These are phyloP conservation scores for Corvus cornix DNA, from an alignment of 2,113 vertebrate species.

Conservation along the genomic window DNA sequence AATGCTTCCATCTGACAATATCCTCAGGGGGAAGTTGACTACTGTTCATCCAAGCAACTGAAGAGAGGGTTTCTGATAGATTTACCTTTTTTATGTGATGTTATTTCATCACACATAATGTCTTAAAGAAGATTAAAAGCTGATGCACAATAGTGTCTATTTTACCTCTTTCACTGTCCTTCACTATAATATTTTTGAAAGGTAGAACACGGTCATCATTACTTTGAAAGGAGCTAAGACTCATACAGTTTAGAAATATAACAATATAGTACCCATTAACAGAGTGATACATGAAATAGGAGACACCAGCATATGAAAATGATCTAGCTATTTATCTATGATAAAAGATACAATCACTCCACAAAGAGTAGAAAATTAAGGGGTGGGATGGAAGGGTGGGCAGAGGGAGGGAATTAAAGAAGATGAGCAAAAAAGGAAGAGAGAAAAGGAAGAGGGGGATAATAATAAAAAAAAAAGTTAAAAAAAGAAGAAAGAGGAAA, in stretches of 20 bases:
- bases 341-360: background rate
- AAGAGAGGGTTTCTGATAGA: constrained; percentile 14
- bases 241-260: background rate
- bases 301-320: background rate
- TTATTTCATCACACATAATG: background rate
- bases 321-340: background rate
- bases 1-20: constrained; percentile 32
- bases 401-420: rapidly evolving
- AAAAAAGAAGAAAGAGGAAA: no score
- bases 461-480: background rate
- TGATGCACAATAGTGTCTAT: background rate
- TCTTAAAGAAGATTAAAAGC: background rate
- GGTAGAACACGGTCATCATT: background rate
- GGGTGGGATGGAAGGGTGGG: background rate
- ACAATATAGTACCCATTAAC: background rate
- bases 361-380: background rate
- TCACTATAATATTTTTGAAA: background rate
- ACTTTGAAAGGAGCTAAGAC: background rate
- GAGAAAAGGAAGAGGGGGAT: rapidly evolving
- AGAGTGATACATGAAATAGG: background rate
- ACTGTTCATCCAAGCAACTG: constrained; percentile 23
- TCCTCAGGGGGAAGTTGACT: constrained; percentile 13
- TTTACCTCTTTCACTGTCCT: background rate
- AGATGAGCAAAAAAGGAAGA: background rate
- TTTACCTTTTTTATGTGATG: background rate